A percentile compares a stretch with the other conserved stretches of the same genome.
phyloP scores from a whole-genome alignment of 2,888 invertebrate species.

The Pollenia griseotomentosa region DNA sequence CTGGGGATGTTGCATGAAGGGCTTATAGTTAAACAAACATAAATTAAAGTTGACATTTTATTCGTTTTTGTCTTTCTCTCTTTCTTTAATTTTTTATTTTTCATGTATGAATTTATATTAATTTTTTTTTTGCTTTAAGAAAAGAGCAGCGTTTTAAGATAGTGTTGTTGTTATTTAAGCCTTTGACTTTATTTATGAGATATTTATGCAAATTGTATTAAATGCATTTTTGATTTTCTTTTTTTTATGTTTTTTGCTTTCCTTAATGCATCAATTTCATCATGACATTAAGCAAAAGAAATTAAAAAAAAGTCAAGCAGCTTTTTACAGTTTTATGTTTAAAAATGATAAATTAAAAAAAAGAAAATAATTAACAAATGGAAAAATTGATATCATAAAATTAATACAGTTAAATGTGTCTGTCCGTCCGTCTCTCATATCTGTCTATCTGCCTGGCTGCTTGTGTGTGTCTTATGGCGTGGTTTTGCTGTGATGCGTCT shows the following conservation, averaged over 20 bases:
- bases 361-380: constrained; percentile 49
- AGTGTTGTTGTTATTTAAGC: constrained; percentile 62
- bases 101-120: constrained; percentile 61
- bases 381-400: constrained; percentile 68
- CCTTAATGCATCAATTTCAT: constrained; percentile 51
- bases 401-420: constrained; percentile 62
- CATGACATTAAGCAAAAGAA: constrained; percentile 11
- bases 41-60: constrained; percentile 84
- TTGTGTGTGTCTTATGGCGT: neutral
- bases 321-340: constrained; percentile 49
- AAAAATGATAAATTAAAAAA: constrained; percentile 59
- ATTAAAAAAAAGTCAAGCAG: constrained; percentile 35
- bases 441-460: neutral
- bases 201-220: constrained; percentile 77
- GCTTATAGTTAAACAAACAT: constrained; percentile 84
- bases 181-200: constrained; percentile 77
- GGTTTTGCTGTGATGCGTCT: constrained; percentile 9
- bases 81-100: constrained; percentile 34
- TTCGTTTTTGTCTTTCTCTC: constrained; percentile 65
- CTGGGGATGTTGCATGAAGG: constrained; percentile 76
- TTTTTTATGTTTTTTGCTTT: neutral
- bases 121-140: constrained; percentile 59
- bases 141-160: constrained; percentile 80
- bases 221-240: constrained; percentile 67
- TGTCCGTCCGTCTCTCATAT: neutral